These are phyloP conservation scores for Nemoura dubitans DNA, from an alignment of 2,888 invertebrate genomes.

Conservation along the genomic window DNA sequence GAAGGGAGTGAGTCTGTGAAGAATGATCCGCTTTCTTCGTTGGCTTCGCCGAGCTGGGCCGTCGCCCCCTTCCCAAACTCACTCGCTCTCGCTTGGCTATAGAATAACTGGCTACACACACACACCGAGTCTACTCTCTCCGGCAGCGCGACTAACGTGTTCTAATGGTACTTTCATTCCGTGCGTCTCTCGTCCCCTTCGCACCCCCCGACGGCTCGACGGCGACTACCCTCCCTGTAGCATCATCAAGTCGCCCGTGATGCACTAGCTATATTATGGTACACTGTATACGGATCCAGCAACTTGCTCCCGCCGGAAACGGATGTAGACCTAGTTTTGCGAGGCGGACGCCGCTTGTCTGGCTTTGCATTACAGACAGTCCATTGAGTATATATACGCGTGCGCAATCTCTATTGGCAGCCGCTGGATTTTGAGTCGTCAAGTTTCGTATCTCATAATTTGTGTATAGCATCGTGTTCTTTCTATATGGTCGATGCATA, in stretches of 20 bases:
- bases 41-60: neutral
- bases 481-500: no score
- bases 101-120: neutral
- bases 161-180: slow-evolving; percentile 29
- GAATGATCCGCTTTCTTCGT: slow-evolving; percentile 18
- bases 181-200: neutral
- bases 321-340: no score
- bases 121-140: slow-evolving; percentile 16
- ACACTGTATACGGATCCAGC: no score
- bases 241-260: neutral
- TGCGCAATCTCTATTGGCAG: neutral
- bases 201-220: neutral
- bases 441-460: no score
- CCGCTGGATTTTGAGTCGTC: neutral
- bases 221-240: neutral
- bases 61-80: neutral
- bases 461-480: no score
- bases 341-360: no score
- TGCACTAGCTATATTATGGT: no score
- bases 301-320: no score
- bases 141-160: slow-evolving; percentile 26
- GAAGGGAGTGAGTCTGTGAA: neutral
- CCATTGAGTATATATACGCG: neutral
- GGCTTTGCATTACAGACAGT: neutral
- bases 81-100: neutral